Percentiles rank a stretch among this genome's conserved stretches.
These are phyloP conservation scores for Ictidomys tridecemlineatus DNA, from an alignment of 2,113 vertebrate species.

Conservation along the genomic window DNA sequence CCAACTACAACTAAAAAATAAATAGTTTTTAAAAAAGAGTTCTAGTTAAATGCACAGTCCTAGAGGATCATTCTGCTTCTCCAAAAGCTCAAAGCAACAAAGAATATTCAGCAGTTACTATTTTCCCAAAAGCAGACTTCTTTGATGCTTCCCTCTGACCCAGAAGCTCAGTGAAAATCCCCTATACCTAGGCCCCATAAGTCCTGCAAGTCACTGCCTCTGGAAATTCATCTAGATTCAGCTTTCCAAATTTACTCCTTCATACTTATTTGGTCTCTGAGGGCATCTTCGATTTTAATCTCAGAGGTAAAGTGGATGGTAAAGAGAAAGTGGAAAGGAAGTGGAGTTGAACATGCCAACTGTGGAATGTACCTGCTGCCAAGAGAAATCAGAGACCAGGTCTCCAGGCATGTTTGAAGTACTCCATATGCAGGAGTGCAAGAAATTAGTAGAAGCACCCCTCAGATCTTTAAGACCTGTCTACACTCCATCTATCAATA, in stretches of 20 bases:
- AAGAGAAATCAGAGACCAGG: too few species aligned
- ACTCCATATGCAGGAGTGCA: too few species aligned
- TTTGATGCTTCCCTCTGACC: neutral
- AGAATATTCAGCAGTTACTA: neutral
- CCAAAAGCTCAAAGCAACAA: neutral
- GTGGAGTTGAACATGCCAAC: too few species aligned
- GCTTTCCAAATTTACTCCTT: neutral
- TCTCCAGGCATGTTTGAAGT: too few species aligned
- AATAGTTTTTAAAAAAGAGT: too few species aligned
- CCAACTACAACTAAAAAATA: too few species aligned
- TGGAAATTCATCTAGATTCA: neutral
- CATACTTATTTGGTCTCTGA: neutral
- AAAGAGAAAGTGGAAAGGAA: too few species aligned
- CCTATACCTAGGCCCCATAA: neutral
- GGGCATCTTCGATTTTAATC: neutral
- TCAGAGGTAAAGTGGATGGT: too few species aligned
- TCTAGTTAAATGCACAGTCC: neutral
- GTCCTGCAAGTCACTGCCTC: neutral
- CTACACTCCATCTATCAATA: neutral
- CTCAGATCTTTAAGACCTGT: neutral
- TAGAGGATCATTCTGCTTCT: neutral
- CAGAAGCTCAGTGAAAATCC: neutral
- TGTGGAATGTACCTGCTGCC: too few species aligned
- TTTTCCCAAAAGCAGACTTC: conserved; percentile 28
- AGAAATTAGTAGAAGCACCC: neutral